Base-by-base conservation (phyloP, 2,797 vertebrate species). In the Glossophaga mutica region DNA sequence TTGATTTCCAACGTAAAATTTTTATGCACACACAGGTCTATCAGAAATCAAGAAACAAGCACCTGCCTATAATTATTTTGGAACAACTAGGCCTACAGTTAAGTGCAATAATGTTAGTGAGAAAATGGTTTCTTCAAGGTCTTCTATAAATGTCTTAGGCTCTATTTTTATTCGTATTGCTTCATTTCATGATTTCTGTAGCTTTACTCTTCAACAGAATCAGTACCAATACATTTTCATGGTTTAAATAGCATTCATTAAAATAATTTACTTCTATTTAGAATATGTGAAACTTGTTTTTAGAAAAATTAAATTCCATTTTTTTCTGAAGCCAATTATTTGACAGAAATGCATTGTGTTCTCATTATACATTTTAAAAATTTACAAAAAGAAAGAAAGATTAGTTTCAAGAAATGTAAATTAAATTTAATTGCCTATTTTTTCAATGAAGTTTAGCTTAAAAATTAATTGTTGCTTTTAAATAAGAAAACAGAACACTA, bases 261-360 rank as follows among this genome's bases (percentile, higher is more conserved):
- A 68, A 89, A 52, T 73, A 94, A 65, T 71, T 78, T 78, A 32
- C 1, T 29, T 94, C 91, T 91, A 67, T 91, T 81, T 95, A 62
- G 9, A 94, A 78, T 87, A 19, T 57, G 24, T 74, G 24, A 83
- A 65, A 18, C 3, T 16, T 76, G 26, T 34, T 14, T 74, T 90
- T 55, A 82, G 77, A 81, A 86, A 95, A 84, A 42, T 88, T 94
- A 62, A 68, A 88, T 90, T 85, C 34, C 32, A 82, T 76, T 83
- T 92, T 92, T 81, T 11, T 74, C n/a, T 91, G 85, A 67, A 86
- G 37, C 14, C 68, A 74, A 21, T 77, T 91, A 93, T 48, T 87
- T 92, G 87, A 46, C 19, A 90, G 52, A 95, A 76, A 92, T 50
- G 29, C 57, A 44, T n/a, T 92, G 52, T 50, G 19, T 62, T 94